Evolutionary conservation across 2,113 vertebrate species (phyloP).

Genomic region (mouse (Mus musculus)): DNA sequence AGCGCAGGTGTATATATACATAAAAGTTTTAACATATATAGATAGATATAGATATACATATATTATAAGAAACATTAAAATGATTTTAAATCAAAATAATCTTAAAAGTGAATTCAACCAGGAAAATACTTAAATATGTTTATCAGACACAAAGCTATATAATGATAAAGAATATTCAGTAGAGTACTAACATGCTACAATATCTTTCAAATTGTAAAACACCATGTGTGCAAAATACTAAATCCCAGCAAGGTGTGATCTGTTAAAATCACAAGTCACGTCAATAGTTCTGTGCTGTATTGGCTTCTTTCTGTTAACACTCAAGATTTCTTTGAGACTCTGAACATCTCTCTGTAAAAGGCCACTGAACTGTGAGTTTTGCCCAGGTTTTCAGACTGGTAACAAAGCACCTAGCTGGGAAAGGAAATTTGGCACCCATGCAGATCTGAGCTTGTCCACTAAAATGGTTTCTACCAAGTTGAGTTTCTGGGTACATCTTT

Average conservation of each 20-base stretch:
- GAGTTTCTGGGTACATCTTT: neutral
- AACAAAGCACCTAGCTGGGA: neutral
- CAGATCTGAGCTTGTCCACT: neutral
- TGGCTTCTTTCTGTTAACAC: neutral
- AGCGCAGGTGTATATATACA: neutral
- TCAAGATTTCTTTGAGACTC: neutral
- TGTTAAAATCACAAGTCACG: neutral
- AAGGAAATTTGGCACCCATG: neutral
- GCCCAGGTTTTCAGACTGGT: neutral
- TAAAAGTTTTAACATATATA: neutral
- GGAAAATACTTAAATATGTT: neutral
- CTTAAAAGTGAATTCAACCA: conserved; percentile 2
- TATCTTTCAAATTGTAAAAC: conserved; percentile 1
- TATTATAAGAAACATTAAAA: neutral
- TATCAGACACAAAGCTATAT: neutral
- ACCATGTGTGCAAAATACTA: neutral
- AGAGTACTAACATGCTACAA: neutral
- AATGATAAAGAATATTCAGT: neutral
- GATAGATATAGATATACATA: neutral
- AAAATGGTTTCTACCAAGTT: neutral
- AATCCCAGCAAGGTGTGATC: neutral
- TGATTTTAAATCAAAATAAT: neutral
- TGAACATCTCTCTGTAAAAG: neutral
- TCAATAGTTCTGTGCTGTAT: neutral
- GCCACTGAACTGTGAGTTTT: neutral